phyloP scores from a whole-genome alignment of 2,113 vertebrate species.

The Ancistrus triradiatus region DNA sequence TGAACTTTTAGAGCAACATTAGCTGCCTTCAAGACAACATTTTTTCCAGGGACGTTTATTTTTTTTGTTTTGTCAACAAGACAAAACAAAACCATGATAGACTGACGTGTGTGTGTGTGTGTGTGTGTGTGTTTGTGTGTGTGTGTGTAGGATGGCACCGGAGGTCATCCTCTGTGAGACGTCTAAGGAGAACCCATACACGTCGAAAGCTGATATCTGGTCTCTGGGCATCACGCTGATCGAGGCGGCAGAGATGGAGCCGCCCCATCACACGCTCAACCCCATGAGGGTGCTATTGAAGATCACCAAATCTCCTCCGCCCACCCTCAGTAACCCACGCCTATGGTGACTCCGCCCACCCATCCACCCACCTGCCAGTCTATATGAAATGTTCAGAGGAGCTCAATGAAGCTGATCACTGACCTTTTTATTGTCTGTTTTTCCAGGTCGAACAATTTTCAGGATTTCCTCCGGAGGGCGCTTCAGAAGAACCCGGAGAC shows the following conservation, averaged over 20 bases:
- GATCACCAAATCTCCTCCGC: conserved; percentile 63
- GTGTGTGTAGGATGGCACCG: conserved; percentile 66
- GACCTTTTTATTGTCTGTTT: background rate
- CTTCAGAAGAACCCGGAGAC: conserved; percentile 62
- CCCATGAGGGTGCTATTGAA: conserved; percentile 69
- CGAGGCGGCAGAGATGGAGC: conserved; percentile 68
- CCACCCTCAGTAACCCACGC: conserved; percentile 53
- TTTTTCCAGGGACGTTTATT: too few relatives aligned
- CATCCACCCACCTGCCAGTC: background rate
- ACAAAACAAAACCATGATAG: too few relatives aligned
- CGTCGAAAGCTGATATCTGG: conserved; percentile 68
- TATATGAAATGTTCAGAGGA: background rate
- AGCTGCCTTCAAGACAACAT: too few relatives aligned
- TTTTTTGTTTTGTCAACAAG: too few relatives aligned
- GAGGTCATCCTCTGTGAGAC: conserved; percentile 72
- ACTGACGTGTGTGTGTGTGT: too few relatives aligned
- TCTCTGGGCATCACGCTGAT: conserved; percentile 72
- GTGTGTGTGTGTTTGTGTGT: background rate
- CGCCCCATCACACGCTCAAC: conserved; percentile 68
- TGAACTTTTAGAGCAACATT: too few relatives aligned
- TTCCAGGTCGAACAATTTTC: conserved; percentile 67
- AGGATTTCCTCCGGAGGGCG: conserved; percentile 62
- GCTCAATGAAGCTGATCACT: background rate
- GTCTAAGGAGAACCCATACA: conserved; percentile 64
- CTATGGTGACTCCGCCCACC: conserved; percentile 50